Base-by-base conservation (phyloP, 2,888 invertebrate genomes). In the Coronaproctus castanopsis region DNA sequence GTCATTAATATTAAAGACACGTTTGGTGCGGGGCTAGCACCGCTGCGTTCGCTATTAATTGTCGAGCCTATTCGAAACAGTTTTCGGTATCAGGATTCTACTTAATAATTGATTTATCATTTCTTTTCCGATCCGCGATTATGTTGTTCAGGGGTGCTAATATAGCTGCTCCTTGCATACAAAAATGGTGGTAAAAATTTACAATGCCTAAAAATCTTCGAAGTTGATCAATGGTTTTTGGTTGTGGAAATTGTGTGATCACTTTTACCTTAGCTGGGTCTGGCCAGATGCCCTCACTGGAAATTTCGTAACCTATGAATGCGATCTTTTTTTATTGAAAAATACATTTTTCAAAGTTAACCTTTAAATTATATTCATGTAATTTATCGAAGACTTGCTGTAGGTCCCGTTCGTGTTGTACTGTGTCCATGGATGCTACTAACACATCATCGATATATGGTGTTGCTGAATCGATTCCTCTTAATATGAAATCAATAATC, bases 11-110 rank as follows among this genome's bases (percentile, higher is more conserved):
- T 64, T 1, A 72, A 49, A 51, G 67, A 56, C 0, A 69, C 68
- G n/a, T 65, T 19, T 1, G 58, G 18, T 2, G 64, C 65, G 0
- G 70, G 71, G 57, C 71, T 0, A 71, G 61, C 0, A 70, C 54
- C 0, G 71, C 65, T 1, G 69, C 67, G 2, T 67, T 24, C 10
- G 63, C 62, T 1, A 70, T 64, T 3, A 61, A 64, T 10, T 60
- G 49, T 60, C 70, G 70, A 55, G 67, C 66, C 1, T 58, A 24
- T 2, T 66, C 36, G 55, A 70, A 68, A 1, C 66, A 66, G 19
- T 63, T 5, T 14, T 63, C 49, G 2, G 62, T 18, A 2, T 65
- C 64, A 0, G 62, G 54, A 0, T 66, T 65, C 62, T 65, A 61
- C 0, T 55, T 10, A 1, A 69, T 24, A 0, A 65, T 66, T 1